Evolutionary conservation across 2,797 vertebrate genomes (phyloP).

Genomic region (Melopsittacus undulatus): DNA sequence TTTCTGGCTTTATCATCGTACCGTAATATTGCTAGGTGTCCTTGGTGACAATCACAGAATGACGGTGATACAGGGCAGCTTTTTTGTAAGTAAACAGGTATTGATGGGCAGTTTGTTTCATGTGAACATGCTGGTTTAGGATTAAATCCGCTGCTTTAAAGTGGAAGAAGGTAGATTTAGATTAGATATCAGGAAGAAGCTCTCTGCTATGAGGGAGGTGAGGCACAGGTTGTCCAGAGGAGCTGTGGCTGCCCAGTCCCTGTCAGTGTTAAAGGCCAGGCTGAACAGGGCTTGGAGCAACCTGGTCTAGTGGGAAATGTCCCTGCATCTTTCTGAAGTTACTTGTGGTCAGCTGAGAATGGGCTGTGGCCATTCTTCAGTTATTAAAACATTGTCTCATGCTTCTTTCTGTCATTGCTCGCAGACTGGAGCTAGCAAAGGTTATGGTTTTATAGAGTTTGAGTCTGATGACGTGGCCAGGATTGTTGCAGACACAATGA

Average conservation of each 20-base stretch:
- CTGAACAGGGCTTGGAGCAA: neutral
- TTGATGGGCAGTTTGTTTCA: neutral
- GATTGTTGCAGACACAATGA: conserved; percentile 96
- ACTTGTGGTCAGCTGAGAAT: neutral
- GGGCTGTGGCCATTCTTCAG: neutral
- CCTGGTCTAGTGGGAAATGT: neutral
- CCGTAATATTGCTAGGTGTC: accelerated
- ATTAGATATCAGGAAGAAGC: neutral
- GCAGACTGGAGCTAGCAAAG: conserved; percentile 92
- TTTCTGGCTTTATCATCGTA: accelerated
- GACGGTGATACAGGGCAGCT: neutral
- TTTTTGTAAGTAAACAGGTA: accelerated
- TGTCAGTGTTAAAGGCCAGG: neutral
- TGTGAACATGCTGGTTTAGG: accelerated
- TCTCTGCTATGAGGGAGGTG: neutral
- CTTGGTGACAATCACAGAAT: accelerated
- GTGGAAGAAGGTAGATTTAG: neutral
- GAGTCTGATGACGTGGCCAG: conserved; percentile 92
- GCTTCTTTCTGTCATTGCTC: neutral
- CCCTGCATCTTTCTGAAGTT: neutral
- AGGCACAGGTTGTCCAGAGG: neutral
- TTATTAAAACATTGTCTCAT: accelerated
- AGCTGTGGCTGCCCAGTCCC: neutral
- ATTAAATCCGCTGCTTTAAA: neutral
- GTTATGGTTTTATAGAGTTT: conserved; percentile 92